phyloP scores from a whole-genome alignment of 2,797 vertebrate genomes.

The Furcifer pardalis region DNA sequence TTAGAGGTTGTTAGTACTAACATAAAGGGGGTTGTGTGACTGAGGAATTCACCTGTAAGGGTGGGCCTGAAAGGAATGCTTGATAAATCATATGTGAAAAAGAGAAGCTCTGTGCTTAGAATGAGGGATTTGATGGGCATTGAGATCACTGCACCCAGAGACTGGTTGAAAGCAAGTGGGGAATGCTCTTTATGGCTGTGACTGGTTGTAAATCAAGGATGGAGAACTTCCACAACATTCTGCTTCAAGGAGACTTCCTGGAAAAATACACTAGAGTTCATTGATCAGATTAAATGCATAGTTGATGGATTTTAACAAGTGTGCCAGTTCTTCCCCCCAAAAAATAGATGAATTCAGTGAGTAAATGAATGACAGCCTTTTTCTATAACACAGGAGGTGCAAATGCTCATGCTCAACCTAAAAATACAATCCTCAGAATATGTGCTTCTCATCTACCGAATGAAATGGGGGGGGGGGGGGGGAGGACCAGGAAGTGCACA shows the following conservation, averaged over 20 bases:
- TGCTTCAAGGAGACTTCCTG: background rate
- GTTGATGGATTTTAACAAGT: background rate
- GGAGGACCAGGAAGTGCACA: too few relatives aligned
- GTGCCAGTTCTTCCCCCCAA: background rate
- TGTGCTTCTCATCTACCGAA: background rate
- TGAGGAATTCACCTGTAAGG: background rate
- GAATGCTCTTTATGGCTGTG: background rate
- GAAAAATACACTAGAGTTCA: background rate
- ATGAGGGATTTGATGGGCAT: background rate
- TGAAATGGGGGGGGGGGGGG: background rate
- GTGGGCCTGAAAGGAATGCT: background rate
- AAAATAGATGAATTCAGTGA: background rate
- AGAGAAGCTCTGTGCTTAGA: background rate
- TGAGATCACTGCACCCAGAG: background rate
- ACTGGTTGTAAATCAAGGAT: background rate
- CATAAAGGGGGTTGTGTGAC: too few relatives aligned
- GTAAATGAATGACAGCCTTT: background rate
- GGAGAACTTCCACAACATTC: background rate
- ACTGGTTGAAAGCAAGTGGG: background rate
- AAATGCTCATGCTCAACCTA: background rate
- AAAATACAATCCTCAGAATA: background rate
- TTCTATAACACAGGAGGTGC: background rate
- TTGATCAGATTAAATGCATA: background rate
- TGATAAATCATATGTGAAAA: background rate
- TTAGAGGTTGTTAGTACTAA: background rate